Evolutionary conservation across 1,140 invertebrate species (phyloP).

Genomic region (Penaeus indicus): DNA sequence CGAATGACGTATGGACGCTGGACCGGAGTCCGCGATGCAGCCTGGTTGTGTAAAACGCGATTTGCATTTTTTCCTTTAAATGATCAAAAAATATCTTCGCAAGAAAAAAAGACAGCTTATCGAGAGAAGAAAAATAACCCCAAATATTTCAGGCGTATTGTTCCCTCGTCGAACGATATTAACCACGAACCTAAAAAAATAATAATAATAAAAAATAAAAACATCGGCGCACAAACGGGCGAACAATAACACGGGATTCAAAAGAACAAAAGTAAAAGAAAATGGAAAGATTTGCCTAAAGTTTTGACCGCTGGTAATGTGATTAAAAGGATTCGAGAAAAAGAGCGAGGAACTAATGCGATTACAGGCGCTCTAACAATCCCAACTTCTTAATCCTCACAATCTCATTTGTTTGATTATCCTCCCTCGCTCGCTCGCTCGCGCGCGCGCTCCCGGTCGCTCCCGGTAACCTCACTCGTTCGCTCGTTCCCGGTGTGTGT

Average conservation of each 20-base stretch:
- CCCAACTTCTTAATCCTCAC: slow-evolving; percentile 56
- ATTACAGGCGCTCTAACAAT: slow-evolving; percentile 60
- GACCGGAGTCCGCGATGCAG: no score
- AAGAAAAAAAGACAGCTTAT: no score
- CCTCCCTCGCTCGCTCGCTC: slow-evolving; percentile 44
- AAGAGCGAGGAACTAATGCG: slow-evolving; percentile 36
- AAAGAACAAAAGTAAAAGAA: background rate
- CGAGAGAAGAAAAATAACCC: no score
- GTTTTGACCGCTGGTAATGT: slow-evolving; percentile 42
- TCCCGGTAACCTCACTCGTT: no score
- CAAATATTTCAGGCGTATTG: no score
- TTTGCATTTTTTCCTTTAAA: no score
- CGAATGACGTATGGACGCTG: no score
- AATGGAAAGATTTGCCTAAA: background rate
- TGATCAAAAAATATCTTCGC: no score
- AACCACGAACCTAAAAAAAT: background rate
- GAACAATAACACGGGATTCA: no score
- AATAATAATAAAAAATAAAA: background rate
- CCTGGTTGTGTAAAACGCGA: no score
- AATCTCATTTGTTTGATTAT: slow-evolving; percentile 63
- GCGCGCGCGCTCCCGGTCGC: slow-evolving; percentile 17
- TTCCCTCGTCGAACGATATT: background rate
- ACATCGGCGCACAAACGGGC: no score
- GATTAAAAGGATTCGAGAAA: slow-evolving; percentile 47
- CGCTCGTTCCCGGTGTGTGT: no score